These are phyloP conservation scores for Antedon bifida DNA, from an alignment of 35 echinoderm and acorn worm species.

Conservation along the genomic window DNA sequence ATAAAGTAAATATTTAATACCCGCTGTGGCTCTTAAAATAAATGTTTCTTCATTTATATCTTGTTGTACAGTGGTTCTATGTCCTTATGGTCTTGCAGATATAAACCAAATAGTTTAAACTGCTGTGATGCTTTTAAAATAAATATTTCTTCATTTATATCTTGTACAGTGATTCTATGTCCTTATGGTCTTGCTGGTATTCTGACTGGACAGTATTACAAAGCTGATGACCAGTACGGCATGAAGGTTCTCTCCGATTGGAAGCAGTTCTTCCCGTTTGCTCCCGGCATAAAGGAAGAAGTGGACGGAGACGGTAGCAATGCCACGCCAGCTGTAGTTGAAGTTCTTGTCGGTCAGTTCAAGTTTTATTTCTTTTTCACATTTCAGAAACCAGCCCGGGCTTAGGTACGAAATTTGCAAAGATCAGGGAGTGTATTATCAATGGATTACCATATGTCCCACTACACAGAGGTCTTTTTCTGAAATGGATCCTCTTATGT, in stretches of 20 bases:
- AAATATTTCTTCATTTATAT: too few relatives aligned
- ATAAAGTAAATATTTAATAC: too few relatives aligned
- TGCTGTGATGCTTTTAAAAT: too few relatives aligned
- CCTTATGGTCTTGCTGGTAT: slow-evolving; percentile 87
- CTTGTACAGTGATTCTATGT: slow-evolving; percentile 45
- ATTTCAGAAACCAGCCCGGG: too few relatives aligned
- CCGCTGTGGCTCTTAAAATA: too few relatives aligned
- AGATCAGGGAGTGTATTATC: too few relatives aligned
- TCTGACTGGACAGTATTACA: slow-evolving; percentile 65
- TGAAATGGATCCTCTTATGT: too few relatives aligned
- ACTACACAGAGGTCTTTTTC: too few relatives aligned
- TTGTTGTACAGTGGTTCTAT: slow-evolving; percentile 49
- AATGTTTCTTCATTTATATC: too few relatives aligned
- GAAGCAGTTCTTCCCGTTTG: slow-evolving; percentile 74
- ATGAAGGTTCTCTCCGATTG: slow-evolving; percentile 62
- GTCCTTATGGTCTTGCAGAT: slow-evolving; percentile 86
- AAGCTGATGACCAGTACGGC: slow-evolving; percentile 27
- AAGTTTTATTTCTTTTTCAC: not conserved
- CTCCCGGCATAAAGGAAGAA: slow-evolving; percentile 37
- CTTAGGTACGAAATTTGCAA: too few relatives aligned
- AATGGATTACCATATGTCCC: too few relatives aligned
- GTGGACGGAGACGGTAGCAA: slow-evolving; percentile 23
- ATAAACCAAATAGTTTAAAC: too few relatives aligned
- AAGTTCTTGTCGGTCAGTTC: slow-evolving; percentile 89
- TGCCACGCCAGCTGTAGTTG: slow-evolving; percentile 62